Base-by-base conservation (phyloP, 1,140 invertebrate species). In the Spodoptera frugiperda region DNA sequence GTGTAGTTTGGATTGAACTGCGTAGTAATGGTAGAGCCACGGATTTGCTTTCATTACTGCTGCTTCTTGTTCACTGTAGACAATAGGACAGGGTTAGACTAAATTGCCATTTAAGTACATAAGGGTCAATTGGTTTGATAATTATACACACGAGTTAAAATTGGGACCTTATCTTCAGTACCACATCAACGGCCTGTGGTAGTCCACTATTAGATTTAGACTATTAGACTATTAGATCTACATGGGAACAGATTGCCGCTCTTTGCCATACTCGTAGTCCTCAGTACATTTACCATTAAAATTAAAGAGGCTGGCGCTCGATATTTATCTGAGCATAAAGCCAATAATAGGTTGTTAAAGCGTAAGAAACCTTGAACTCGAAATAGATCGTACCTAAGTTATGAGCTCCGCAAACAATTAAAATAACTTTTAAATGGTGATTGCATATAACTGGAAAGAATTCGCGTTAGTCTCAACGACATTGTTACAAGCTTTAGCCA, bases 21-120 rank as follows among this genome's bases (percentile, higher is more conserved):
- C 97, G 94, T 98, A 98, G 92, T 98, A 98, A 87, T 99, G 98
- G 90, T 99, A 99, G 1, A 99, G 95, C 98, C 98, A 99, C 48
- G 97, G 97, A 93, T 98, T 99, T 70, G 97, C 96, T 82, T 97
- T 95, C 98, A 99, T 98, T 63, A 99, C 98, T 6, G 96, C 95
- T 0, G 98, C 98, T 94, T 99, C 98, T 83, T 96, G 96, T 82
- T 99, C 98, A 90, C 97, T 98, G 93, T 79, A 94, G 93, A 93
- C 84, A 93, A 91, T 70, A 80, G n/a, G 14, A 10, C 10, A 6
- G 39, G 3, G 30, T 61, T 39, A 61, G 30, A 15, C 33, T 6
- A 39, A 39, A 0, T 39, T 25, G 2, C 33, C 9, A 59, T n/a
- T 10, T 33, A 77, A 68, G 25, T n/a, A n/a, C n/a, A n/a, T 44